Base-by-base conservation (phyloP, 35 echinoderm and acorn worm species). In the Diadema setosum region DNA sequence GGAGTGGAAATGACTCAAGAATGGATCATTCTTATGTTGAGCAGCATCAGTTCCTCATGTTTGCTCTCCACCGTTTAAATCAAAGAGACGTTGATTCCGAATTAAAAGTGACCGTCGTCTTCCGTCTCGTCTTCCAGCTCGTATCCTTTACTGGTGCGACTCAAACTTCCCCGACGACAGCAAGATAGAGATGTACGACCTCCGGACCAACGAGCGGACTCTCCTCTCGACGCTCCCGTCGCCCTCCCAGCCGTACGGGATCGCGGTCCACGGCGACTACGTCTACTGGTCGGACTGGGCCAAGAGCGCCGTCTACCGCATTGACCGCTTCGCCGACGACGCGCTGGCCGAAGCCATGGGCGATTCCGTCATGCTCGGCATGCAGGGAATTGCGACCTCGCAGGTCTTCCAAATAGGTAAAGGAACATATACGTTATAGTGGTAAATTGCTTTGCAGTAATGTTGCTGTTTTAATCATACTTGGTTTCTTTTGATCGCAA, bases 231-330 rank as follows among this genome's bases (percentile, higher is more conserved):
- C 73, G 27, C 73, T 78, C 3, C 73, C 73, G 17, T 44, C 73
- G n/a, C 73, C 73, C 11, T 78, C 83, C 57, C 83, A 65, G 15
- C 83, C 83, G 16, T 85, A 64, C 23, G 83, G 83, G 11, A 30
- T 85, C 1, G 65, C 83, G 3, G 39, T 85, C 20, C 34, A 58
- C 40, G 58, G 58, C 45, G 36, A 85, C 21, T 41, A 39, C 31
- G 45, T 85, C 58, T 85, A 85, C 37, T 85, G 83, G 83, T 61
- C 83, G 5, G 83, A 85, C 21, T 85, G 83, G 83, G 73, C 44
- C 12, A 78, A 78, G 73, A 78, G 44, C 37, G 73, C 73, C 9
- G 35, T 44, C 37, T 78, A 78, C 25, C 73, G 73, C 2, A 21
- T 78, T 39, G 73, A 78, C 23, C 73, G 73, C 40, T 78, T 78